Evolutionary conservation across 37 sponge, comb jelly and placozoan species (phyloP).

Genomic region (Oopsacas minuta): DNA sequence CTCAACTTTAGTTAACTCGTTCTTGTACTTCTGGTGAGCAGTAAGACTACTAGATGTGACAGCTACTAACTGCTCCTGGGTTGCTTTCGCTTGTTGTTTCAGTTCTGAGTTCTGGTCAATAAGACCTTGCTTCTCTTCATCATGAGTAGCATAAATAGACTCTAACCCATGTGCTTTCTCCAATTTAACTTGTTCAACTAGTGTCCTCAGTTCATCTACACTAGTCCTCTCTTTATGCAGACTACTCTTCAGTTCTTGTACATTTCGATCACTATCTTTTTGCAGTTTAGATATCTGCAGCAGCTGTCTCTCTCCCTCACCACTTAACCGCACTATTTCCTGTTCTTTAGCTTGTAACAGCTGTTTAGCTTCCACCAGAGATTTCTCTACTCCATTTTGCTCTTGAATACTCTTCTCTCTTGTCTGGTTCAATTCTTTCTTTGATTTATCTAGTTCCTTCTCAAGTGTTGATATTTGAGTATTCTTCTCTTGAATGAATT

Average conservation of each 20-base stretch:
- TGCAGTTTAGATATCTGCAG: background rate
- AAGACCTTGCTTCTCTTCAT: background rate
- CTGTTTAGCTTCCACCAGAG: background rate
- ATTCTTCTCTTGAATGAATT: background rate
- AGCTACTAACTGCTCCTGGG: background rate
- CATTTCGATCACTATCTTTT: background rate
- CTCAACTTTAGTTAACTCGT: background rate
- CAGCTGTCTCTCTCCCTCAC: background rate
- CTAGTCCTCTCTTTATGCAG: background rate
- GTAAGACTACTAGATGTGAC: background rate
- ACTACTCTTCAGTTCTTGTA: background rate
- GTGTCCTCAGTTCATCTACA: background rate
- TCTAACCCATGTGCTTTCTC: background rate
- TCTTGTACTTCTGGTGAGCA: background rate
- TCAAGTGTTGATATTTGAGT: background rate
- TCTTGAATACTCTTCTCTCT: background rate
- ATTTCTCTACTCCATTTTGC: background rate
- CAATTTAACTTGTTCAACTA: background rate
- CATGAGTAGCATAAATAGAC: background rate
- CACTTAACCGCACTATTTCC: background rate
- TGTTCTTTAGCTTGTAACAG: background rate
- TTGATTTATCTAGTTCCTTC: background rate
- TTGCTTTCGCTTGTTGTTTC: background rate
- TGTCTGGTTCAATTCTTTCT: background rate
- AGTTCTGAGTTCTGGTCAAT: conserved; percentile 8